Evolutionary conservation across 2,797 vertebrate species (phyloP).

Genomic region (Hydrocynus forskahlii): DNA sequence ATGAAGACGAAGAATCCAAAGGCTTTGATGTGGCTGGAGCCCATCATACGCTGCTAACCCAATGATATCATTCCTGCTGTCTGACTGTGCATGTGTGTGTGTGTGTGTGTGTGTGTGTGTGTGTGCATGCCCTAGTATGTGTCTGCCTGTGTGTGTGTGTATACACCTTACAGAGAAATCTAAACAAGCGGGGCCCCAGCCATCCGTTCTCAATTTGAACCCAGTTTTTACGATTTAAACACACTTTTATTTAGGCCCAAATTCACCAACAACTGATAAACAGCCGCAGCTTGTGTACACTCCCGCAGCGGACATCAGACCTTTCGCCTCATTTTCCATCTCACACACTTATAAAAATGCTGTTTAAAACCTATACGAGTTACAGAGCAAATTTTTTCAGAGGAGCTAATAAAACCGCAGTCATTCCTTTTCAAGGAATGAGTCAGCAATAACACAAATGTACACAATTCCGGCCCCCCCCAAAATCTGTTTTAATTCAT

Average conservation of each 20-base stretch:
- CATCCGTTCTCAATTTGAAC: conserved; percentile 32
- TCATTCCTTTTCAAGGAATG: background rate
- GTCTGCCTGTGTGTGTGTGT: conserved; percentile 18
- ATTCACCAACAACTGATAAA: conserved; percentile 32
- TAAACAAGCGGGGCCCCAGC: conserved; percentile 38
- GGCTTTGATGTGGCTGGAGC: conserved; percentile 52
- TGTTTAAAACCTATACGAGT: conserved; percentile 19
- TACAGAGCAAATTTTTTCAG: background rate
- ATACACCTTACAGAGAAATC: conserved; percentile 40
- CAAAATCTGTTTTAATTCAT: background rate
- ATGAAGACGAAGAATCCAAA: conserved; percentile 37
- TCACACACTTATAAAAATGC: conserved; percentile 5
- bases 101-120: conserved; percentile 24
- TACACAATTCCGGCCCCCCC: background rate
- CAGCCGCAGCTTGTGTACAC: conserved; percentile 32
- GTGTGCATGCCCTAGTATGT: background rate
- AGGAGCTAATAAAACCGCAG: background rate
- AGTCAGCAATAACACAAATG: background rate
- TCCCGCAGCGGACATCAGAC: background rate
- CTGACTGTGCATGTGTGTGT: conserved; percentile 17
- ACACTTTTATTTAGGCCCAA: conserved; percentile 31
- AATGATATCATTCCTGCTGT: conserved; percentile 44
- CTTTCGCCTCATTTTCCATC: conserved; percentile 8
- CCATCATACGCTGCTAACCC: conserved; percentile 32
- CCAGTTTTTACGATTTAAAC: conserved; percentile 31